phyloP scores from a whole-genome alignment of 2,113 vertebrate species.

The Crotalus viridis region DNA sequence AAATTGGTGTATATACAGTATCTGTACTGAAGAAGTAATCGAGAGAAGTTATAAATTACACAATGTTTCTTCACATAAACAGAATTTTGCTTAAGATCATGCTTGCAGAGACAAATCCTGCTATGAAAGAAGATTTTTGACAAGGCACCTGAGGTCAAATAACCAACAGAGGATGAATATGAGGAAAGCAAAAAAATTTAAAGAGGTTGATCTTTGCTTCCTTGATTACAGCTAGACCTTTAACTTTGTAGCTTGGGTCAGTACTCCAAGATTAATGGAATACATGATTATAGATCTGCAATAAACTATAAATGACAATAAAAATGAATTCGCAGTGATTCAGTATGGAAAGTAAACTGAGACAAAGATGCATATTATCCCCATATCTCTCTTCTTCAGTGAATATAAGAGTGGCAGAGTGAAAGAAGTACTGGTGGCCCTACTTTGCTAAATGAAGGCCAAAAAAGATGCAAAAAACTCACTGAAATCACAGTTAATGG shows the following conservation, averaged over 20 bases:
- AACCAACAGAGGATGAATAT: neutral
- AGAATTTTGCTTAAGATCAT: neutral
- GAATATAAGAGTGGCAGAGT: neutral
- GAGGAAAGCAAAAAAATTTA: neutral
- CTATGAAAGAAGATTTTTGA: neutral
- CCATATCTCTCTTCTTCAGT: neutral
- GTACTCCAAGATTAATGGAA: neutral
- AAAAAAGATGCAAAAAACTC: neutral
- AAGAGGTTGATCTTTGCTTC: neutral
- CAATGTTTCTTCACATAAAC: neutral
- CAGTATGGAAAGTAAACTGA: neutral
- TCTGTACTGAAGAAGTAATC: neutral
- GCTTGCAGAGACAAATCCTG: neutral
- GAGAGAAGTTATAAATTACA: neutral
- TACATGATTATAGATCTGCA: neutral
- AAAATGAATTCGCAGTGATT: neutral
- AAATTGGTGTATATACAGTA: neutral
- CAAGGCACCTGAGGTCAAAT: neutral
- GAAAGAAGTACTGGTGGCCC: neutral
- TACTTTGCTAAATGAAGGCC: neutral
- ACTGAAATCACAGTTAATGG: neutral
- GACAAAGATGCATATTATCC: neutral
- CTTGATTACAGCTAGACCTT: neutral
- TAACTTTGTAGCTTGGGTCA: neutral
- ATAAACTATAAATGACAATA: neutral